Evolutionary conservation across 1,140 invertebrate genomes (phyloP).

Genomic region (Pollicipes pollicipes): DNA sequence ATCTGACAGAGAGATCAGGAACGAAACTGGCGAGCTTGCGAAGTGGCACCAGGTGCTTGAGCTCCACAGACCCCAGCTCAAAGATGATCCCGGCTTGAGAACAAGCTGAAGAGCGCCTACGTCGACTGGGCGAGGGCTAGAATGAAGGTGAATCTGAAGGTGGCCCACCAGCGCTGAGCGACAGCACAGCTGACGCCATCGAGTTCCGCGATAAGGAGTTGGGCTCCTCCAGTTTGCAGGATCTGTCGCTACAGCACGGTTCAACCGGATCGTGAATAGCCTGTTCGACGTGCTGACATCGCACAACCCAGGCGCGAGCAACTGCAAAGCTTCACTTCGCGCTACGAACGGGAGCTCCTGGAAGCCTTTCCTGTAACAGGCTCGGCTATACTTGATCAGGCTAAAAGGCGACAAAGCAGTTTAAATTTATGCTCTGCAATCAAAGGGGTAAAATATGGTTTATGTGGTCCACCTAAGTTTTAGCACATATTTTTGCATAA

Average conservation of each 20-base stretch:
- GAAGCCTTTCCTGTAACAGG: conserved; percentile 8
- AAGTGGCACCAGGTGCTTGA: conserved; percentile 3
- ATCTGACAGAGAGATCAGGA: background rate
- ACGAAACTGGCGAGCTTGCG: conserved; percentile 1
- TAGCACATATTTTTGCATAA: too few species aligned
- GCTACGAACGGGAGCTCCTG: conserved; percentile 9
- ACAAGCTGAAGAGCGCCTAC: conserved; percentile 8
- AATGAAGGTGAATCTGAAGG: conserved; percentile 10
- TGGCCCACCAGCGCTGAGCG: conserved; percentile 4
- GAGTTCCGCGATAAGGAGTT: conserved; percentile 7
- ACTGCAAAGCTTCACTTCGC: conserved; percentile 14
- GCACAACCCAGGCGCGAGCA: conserved; percentile 5
- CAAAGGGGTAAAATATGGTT: conserved; percentile 4
- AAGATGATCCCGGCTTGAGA: conserved; percentile 6
- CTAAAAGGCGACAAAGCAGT: too few species aligned
- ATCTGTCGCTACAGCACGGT: conserved; percentile 3
- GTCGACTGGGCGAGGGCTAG: conserved; percentile 9
- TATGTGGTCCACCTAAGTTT: background rate
- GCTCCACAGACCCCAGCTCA: conserved; percentile 4
- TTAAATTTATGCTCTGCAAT: background rate
- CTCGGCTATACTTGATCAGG: too few species aligned
- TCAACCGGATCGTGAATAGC: conserved; percentile 8
- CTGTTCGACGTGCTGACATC: conserved; percentile 18
- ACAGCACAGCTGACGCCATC: conserved; percentile 8
- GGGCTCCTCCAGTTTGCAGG: conserved; percentile 1